A percentile compares a stretch with the other conserved stretches of the same genome.
Conservation (phyloP, 1,140 invertebrate species). For the Apis cerana region DNA sequence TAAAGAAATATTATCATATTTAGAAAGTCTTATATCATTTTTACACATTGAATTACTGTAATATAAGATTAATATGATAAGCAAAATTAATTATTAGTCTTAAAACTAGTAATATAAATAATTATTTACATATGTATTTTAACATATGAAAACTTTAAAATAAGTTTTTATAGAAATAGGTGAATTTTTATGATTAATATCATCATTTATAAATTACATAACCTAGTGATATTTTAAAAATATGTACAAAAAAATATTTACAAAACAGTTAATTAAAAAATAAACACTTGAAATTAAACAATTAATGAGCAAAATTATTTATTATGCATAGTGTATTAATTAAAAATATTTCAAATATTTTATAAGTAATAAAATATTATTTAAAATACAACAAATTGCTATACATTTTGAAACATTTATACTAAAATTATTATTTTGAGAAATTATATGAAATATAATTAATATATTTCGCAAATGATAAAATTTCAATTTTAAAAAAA, state of each 20-base stretch:
- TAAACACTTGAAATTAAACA: conserved; percentile 23
- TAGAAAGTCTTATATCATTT: conserved; percentile 49
- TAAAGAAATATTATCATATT: conserved; percentile 62
- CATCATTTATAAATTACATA: conserved; percentile 18
- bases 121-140: conserved; percentile 2
- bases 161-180: conserved; percentile 17
- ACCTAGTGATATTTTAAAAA: neutral
- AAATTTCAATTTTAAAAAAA: no score
- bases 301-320: conserved; percentile 11
- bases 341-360: neutral
- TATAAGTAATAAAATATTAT: neutral
- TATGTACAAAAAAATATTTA: conserved; percentile 36
- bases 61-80: neutral
- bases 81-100: conserved; percentile 14
- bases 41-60: conserved; percentile 46
- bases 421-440: neutral
- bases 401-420: neutral
- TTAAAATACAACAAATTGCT: neutral
- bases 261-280: conserved; percentile 4
- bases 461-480: neutral
- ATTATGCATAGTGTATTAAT: neutral
- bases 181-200: conserved; percentile 23
- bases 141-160: conserved; percentile 27
- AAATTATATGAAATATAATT: neutral
- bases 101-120: conserved; percentile 15